A percentile compares a stretch with the other conserved stretches of the same genome.
These are phyloP conservation scores for Cottoperca gobio DNA, from an alignment of 2,797 vertebrate species.

Conservation along the genomic window DNA sequence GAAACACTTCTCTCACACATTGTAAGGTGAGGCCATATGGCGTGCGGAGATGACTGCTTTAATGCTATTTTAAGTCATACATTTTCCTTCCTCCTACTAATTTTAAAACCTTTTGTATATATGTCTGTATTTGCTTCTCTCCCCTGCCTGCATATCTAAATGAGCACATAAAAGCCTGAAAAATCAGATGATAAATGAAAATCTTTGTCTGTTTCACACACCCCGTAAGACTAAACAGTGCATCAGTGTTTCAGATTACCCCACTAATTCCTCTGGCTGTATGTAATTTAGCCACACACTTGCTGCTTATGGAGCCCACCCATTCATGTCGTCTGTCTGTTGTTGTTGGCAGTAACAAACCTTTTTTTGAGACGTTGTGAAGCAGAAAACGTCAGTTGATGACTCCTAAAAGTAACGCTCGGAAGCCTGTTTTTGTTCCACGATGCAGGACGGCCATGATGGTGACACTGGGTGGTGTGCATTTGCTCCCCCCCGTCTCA, in stretches of 20 bases:
- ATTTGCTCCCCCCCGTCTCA: not conserved
- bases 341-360: not conserved
- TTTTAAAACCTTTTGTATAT: not conserved
- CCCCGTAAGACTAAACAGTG: not conserved
- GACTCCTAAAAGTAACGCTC: not conserved
- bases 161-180: not conserved
- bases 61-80: not conserved
- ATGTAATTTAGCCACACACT: not conserved
- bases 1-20: too few relatives aligned
- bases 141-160: not conserved
- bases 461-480: not conserved
- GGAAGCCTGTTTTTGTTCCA: not conserved
- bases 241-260: not conserved
- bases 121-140: not conserved
- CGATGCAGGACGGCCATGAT: not conserved
- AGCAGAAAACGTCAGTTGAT: not conserved
- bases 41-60: too few relatives aligned
- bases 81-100: not conserved
- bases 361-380: not conserved
- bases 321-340: not conserved
- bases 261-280: not conserved
- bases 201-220: not conserved
- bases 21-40: too few relatives aligned
- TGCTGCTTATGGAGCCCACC: not conserved
- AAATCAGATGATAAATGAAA: not conserved